Base-by-base conservation (phyloP, 2,797 vertebrate species). In the Triplophysa bombifrons region DNA sequence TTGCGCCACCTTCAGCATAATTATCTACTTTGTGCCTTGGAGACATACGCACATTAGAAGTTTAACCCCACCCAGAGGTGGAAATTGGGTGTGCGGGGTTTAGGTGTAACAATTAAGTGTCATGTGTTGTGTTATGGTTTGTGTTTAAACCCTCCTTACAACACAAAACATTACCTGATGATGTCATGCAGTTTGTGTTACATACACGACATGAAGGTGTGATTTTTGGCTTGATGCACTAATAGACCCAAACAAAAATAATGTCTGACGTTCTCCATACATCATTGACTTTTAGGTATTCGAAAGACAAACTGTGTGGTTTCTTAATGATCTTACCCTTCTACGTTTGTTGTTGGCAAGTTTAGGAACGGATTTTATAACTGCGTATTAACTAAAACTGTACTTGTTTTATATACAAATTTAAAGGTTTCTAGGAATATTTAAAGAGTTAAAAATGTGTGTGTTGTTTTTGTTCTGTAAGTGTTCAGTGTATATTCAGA, bases 161-260 rank as follows among this genome's bases (percentile, higher is more conserved):
- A 9, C 16, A 75, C 9, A 12, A 38, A 76, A 76, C 74, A 58
- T 48, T 76, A 14, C 16, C 2, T n/a, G 22, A 58, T 76, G 64
- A 68, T 5, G 20, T 55, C 51, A 76, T 12, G 11, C 30, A 19
- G n/a, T 76, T 56, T 16, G 10, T 5, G 19, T 53, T 53, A 22
- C 9, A 65, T 17, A 12, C 20, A 44, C 41, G 10, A 41, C 41
- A 41, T 41, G 10, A 10, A 41, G 34, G 38, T 66, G 63, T 56
- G 41, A 20, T 13, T 38, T 22, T 44, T 73, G 56, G 22, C 25
- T 27, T 34, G n/a, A 61, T 74, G 63, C 58, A 64, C 7, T 38
- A 7, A 8, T 10, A 51, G 44, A 27, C 25, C 58, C 4, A 9
- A 34, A 27, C 30, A 7, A 61, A 19, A 25, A 46, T 27, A 22